phyloP scores from a whole-genome alignment of 2,113 vertebrate species.

The Oreotragus oreotragus region DNA sequence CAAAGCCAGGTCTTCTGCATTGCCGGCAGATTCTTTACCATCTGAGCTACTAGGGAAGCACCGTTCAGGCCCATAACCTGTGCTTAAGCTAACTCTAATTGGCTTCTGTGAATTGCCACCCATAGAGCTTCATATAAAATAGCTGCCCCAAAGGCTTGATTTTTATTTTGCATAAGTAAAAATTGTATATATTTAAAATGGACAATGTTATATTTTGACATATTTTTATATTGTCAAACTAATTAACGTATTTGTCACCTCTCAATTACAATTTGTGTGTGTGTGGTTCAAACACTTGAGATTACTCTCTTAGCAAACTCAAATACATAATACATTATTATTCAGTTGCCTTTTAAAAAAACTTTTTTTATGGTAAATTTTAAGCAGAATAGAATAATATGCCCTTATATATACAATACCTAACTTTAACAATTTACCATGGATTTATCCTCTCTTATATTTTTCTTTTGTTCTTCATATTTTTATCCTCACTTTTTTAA shows the following conservation, averaged over 20 bases:
- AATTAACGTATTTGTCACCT: background rate
- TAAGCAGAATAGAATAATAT: background rate
- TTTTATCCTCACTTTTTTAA: background rate
- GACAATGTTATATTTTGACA: background rate
- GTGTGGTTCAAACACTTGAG: background rate
- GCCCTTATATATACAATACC: background rate
- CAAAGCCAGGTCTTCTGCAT: background rate
- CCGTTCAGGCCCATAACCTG: background rate
- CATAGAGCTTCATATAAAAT: too few species aligned
- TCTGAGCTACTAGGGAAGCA: background rate
- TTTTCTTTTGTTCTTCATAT: background rate
- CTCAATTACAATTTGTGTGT: background rate
- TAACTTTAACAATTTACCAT: background rate
- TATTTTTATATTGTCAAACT: background rate
- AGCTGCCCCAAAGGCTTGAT: background rate
- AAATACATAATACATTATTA: background rate
- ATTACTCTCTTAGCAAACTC: background rate
- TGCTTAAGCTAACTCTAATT: background rate
- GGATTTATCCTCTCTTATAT: background rate
- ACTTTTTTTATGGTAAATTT: background rate
- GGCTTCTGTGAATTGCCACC: background rate
- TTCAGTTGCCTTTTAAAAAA: background rate
- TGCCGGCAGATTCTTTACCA: background rate
- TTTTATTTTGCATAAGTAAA: background rate
- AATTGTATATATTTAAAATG: background rate